Percentiles rank a stretch among this genome's conserved stretches.
Evolutionary conservation across 1,140 invertebrate species (phyloP).

Genomic region (Zaprionus africanus): DNA sequence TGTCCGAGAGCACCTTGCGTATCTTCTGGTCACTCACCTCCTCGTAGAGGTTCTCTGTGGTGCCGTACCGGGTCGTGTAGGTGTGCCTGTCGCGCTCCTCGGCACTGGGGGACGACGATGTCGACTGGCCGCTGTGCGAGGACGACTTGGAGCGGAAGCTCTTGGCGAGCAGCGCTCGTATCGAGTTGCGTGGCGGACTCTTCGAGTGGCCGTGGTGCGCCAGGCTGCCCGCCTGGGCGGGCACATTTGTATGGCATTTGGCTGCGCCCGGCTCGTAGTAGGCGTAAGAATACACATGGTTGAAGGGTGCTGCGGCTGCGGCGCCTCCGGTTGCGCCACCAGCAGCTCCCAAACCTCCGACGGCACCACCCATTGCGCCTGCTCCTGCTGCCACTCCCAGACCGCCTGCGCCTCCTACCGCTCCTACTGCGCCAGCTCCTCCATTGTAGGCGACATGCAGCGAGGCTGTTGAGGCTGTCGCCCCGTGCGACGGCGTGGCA

Average conservation of each 20-base stretch:
- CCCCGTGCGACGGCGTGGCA: slow-evolving; percentile 66
- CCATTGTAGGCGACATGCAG: slow-evolving; percentile 71
- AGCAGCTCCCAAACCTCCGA: slow-evolving; percentile 36
- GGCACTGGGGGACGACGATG: slow-evolving; percentile 66
- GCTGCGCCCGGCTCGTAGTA: slow-evolving; percentile 89
- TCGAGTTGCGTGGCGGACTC: slow-evolving; percentile 84
- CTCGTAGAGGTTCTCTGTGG: slow-evolving; percentile 95
- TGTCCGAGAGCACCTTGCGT: slow-evolving; percentile 85
- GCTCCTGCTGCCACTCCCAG: slow-evolving; percentile 27
- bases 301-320: slow-evolving; percentile 59
- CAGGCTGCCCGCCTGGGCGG: slow-evolving; percentile 67
- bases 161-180: slow-evolving; percentile 79
- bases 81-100: slow-evolving; percentile 86
- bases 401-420: neutral
- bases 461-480: slow-evolving; percentile 59
- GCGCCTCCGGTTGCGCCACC: slow-evolving; percentile 8
- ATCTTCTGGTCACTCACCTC: slow-evolving; percentile 89
- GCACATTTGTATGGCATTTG: slow-evolving; percentile 86
- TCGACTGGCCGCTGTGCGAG: slow-evolving; percentile 64
- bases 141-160: slow-evolving; percentile 75
- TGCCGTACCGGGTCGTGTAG: slow-evolving; percentile 91
- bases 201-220: slow-evolving; percentile 58
- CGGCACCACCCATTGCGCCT: slow-evolving; percentile 41
- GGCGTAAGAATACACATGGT: slow-evolving; percentile 90
- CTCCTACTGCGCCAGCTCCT: slow-evolving; percentile 11